A percentile compares a stretch with the other conserved stretches of the same genome.
Conservation (phyloP, 2,888 invertebrate genomes). For the Cerceris ruficornis region DNA sequence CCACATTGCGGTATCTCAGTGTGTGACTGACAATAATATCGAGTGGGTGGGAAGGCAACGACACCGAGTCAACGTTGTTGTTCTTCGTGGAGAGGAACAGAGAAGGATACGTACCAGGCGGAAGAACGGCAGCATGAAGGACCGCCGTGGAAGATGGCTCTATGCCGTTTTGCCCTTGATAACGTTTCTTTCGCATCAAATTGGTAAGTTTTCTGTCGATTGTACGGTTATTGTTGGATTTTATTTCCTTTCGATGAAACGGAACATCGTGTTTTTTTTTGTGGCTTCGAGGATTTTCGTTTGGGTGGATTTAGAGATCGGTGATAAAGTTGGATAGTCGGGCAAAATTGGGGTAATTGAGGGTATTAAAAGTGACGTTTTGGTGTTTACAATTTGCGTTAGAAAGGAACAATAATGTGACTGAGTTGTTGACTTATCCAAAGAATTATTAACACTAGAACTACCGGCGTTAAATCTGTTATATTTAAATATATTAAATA, state of each 20-base stretch:
- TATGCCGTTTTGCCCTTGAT: constrained; percentile 73
- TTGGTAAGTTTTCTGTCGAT: constrained; percentile 68
- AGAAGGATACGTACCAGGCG: constrained; percentile 19
- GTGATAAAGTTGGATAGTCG: no score
- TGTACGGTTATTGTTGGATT: neutral
- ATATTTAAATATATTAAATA: no score
- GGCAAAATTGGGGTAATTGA: no score
- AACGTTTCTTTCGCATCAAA: constrained; percentile 74
- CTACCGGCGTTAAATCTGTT: no score
- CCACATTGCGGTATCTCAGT: constrained; percentile 34
- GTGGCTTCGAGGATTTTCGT: no score
- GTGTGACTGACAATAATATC: constrained; percentile 57
- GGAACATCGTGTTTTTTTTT: neutral
- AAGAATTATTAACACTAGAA: no score
- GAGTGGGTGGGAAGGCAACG: constrained; percentile 24
- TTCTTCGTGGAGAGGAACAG: constrained; percentile 13
- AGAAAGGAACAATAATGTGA: no score
- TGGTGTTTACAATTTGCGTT: no score
- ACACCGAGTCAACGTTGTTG: constrained; percentile 28
- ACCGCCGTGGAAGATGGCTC: constrained; percentile 74
- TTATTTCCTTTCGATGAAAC: neutral
- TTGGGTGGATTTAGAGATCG: no score
- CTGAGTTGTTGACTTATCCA: no score
- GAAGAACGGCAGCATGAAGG: constrained; percentile 71
- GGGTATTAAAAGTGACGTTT: no score